A percentile compares a stretch with the other conserved stretches of the same genome.
Conservation (phyloP, 2,113 vertebrate species). For the Rhea americana region DNA sequence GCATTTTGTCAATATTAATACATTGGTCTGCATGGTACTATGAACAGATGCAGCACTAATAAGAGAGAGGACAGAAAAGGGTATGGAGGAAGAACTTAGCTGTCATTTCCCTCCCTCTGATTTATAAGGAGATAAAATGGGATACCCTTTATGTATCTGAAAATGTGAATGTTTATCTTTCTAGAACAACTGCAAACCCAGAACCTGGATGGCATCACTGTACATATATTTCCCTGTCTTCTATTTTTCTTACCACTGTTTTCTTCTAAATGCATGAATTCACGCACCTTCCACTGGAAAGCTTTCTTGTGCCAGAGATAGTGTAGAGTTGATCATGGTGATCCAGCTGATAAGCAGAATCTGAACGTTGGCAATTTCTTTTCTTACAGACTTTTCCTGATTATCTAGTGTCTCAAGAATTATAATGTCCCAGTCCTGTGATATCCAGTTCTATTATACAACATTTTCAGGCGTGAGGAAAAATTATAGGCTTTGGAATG, state of each 20-base stretch:
- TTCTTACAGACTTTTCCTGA: not conserved
- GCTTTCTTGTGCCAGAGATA: not conserved
- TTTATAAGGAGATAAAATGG: not conserved
- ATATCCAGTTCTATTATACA: not conserved
- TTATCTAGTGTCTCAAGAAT: not conserved
- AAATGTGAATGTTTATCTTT: not conserved
- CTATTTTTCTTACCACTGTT: not conserved
- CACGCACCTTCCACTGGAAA: not conserved
- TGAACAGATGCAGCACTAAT: not conserved
- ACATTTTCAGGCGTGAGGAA: not conserved
- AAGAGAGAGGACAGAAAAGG: not conserved
- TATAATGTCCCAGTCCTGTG: not conserved
- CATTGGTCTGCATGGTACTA: not conserved
- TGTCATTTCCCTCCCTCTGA: not conserved
- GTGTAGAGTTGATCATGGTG: not conserved
- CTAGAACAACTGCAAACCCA: not conserved
- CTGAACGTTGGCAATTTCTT: not conserved
- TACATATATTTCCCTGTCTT: not conserved
- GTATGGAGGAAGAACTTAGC: not conserved
- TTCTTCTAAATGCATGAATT: not conserved
- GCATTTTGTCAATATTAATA: constrained; percentile 56
- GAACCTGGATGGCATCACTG: not conserved
- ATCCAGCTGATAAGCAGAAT: not conserved
- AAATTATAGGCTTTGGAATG: not conserved
- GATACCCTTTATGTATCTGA: not conserved